Percentiles rank a stretch among this genome's conserved stretches.
phyloP scores from a whole-genome alignment of 2,113 vertebrate species.

The Microcebus ravelobensis region DNA sequence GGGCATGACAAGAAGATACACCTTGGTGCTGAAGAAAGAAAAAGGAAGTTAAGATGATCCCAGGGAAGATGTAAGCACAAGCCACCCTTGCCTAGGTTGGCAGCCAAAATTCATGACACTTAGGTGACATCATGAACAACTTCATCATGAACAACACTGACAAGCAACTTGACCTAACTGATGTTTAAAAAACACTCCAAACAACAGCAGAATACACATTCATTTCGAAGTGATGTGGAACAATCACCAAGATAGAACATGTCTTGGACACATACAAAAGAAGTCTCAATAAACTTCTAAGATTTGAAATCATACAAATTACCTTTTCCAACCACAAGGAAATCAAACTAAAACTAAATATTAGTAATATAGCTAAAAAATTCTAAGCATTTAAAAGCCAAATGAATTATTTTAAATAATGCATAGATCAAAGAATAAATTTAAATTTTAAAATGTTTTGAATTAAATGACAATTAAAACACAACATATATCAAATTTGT shows the following conservation, averaged over 20 bases:
- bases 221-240: not conserved
- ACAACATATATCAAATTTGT: not conserved
- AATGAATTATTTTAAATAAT: not conserved
- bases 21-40: not conserved
- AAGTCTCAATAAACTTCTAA: not conserved
- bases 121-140: not conserved
- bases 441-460: not conserved
- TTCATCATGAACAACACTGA: not conserved
- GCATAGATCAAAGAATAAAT: not conserved
- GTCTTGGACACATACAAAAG: not conserved
- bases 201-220: not conserved
- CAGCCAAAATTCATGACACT: not conserved
- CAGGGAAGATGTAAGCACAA: not conserved
- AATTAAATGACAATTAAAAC: not conserved
- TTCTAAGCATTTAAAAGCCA: not conserved
- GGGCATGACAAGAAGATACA: no score
- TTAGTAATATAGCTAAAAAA: not conserved
- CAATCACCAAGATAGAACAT: not conserved
- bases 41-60: not conserved
- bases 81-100: not conserved
- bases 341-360: not conserved
- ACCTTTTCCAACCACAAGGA: not conserved
- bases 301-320: not conserved
- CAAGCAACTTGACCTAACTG: not conserved
- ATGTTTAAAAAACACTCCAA: not conserved